These are phyloP conservation scores for Aepyceros melampus DNA, from an alignment of 2,113 vertebrate genomes.

Conservation along the genomic window DNA sequence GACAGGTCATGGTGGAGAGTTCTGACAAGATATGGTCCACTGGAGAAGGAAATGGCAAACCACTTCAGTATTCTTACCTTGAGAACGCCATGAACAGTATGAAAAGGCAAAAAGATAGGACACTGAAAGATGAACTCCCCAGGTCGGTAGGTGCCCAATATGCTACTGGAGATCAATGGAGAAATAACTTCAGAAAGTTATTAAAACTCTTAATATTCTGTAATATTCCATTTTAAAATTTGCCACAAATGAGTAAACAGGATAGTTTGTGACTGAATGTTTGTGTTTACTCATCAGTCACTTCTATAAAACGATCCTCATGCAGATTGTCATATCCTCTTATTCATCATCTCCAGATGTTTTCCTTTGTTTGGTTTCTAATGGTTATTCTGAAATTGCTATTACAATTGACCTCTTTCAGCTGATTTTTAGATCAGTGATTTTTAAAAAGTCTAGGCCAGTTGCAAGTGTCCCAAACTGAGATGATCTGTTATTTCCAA, in stretches of 20 bases:
- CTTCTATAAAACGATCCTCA: neutral
- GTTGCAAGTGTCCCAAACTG: neutral
- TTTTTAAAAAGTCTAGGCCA: slow-evolving; percentile 34
- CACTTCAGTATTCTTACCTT: neutral
- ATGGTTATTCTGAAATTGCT: slow-evolving; percentile 10
- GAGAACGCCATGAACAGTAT: neutral
- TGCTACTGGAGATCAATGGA: neutral
- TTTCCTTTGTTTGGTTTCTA: slow-evolving; percentile 37
- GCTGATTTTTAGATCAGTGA: slow-evolving; percentile 28
- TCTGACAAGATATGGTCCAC: neutral
- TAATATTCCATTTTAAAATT: neutral
- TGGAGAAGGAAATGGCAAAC: neutral
- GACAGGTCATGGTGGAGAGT: neutral
- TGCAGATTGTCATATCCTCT: neutral
- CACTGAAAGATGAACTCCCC: neutral
- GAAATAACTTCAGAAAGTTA: neutral
- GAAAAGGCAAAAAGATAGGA: neutral
- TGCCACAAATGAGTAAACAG: neutral
- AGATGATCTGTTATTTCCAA: slow-evolving; percentile 60
- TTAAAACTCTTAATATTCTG: neutral
- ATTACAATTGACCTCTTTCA: neutral
- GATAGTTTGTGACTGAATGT: neutral
- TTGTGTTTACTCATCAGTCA: neutral
- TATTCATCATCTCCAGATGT: neutral
- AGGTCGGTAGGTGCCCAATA: neutral